Conservation (phyloP, 2,888 invertebrate species). For the Linnaemya tessellans region DNA sequence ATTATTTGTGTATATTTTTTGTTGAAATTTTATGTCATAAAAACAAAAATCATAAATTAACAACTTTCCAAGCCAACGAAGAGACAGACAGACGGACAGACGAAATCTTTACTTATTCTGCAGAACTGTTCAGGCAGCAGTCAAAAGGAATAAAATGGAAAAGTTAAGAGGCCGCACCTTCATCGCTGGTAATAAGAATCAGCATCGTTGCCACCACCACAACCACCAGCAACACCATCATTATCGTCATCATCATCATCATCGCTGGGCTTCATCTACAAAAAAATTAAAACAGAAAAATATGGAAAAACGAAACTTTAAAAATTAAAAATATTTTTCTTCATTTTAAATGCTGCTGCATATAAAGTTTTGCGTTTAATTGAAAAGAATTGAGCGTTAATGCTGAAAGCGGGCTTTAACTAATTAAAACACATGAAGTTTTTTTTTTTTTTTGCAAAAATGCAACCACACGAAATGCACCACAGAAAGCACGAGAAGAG, state of each 20-base stretch:
- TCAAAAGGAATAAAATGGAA: slow-evolving; percentile 41
- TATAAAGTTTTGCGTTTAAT: slow-evolving; percentile 61
- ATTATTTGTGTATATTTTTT: slow-evolving; percentile 9
- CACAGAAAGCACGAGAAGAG: background rate
- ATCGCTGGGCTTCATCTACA: slow-evolving; percentile 30
- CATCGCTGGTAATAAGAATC: slow-evolving; percentile 46
- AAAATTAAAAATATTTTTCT: slow-evolving; percentile 49
- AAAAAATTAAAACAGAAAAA: slow-evolving; percentile 58
- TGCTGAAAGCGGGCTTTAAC: slow-evolving; percentile 66
- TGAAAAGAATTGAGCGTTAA: slow-evolving; percentile 72
- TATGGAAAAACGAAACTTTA: slow-evolving; percentile 52
- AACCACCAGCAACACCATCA: slow-evolving; percentile 17
- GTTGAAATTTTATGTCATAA: slow-evolving; percentile 63
- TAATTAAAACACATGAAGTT: slow-evolving; percentile 70
- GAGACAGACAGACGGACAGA: slow-evolving; percentile 1
- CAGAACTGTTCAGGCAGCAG: slow-evolving; percentile 12
- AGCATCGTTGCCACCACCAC: slow-evolving; percentile 42
- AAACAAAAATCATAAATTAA: slow-evolving; percentile 72
- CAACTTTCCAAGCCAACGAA: slow-evolving; percentile 66
- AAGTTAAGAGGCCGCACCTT: slow-evolving; percentile 58
- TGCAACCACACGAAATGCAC: slow-evolving; percentile 24
- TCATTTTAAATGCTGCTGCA: slow-evolving; percentile 29
- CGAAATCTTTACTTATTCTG: slow-evolving; percentile 4
- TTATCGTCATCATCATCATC: slow-evolving; percentile 10
- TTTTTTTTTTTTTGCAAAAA: no score